Evolutionary conservation across 2,797 vertebrate genomes (phyloP).

Genomic region (Adelosebastes latens): DNA sequence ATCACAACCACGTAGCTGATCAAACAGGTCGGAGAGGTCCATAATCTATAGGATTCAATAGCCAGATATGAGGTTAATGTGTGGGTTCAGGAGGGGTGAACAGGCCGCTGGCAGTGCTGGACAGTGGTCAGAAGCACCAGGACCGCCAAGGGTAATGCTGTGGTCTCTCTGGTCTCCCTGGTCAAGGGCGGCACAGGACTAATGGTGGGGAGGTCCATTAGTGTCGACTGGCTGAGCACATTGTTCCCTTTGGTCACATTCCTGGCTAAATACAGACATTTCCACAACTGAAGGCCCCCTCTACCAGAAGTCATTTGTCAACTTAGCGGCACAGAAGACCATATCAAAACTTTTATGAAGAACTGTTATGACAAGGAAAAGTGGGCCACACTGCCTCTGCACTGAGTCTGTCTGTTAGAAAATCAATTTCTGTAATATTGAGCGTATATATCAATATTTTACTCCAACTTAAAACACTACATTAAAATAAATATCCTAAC

Average conservation of each 20-base stretch:
- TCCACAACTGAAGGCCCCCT: constrained; percentile 61
- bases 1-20: constrained; percentile 16
- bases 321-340: constrained; percentile 37
- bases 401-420: neutral
- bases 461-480: neutral
- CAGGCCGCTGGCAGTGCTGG: neutral
- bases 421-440: neutral
- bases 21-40: constrained; percentile 15
- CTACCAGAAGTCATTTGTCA: constrained; percentile 73
- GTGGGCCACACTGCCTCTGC: neutral
- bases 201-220: constrained; percentile 79
- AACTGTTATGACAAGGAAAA: constrained; percentile 30
- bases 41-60: constrained; percentile 47
- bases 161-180: constrained; percentile 55
- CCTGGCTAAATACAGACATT: constrained; percentile 79
- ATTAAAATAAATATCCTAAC: neutral
- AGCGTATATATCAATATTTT: neutral
- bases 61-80: constrained; percentile 40
- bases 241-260: constrained; percentile 81
- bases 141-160: constrained; percentile 52
- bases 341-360: constrained; percentile 45
- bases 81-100: neutral
- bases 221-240: constrained; percentile 77
- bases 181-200: constrained; percentile 75
- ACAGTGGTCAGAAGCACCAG: constrained; percentile 35